Evolutionary conservation across 2,888 invertebrate species (phyloP), one percentile per base, ranked within the genome.

Genomic region (Epirrhoe alternata): DNA sequence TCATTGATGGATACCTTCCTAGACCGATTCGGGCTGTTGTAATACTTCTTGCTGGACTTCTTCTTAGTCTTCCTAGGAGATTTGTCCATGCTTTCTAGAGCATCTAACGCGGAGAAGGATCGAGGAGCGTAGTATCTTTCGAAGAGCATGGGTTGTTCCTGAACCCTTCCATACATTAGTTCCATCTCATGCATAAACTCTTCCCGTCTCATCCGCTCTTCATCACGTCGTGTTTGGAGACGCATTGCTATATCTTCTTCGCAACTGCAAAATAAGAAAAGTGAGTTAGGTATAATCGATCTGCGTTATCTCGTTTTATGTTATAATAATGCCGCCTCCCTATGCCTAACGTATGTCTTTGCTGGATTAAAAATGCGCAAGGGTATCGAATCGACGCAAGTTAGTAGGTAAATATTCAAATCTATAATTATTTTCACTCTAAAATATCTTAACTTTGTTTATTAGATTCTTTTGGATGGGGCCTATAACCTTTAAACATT

Each of bases 121-220:
- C 88, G 76, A 0, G 95, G 95, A 66, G 95, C 95, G 52, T 96
- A 95, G 78, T 95, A 95, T 70, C 96, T 88, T 83, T 96, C 96
- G 77, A 96, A 96, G 6, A 96, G 92, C 76, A 96, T 94, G 0
- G 96, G 96, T 74, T 96, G 96, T 73, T 94, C 94, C 62, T 95
- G 95, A 0, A 96, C 96, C 72, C 96, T 91, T 24, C 95, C 95
- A 70, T 95, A 89, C 96, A 96, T 96, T 72, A 95, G 83, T 78
- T 96, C 95, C 96, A 96, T 96, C 76, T 96, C 95, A 68, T 95
- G 93, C 0, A 94, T 93, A 77, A 96, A 95, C 79, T 95, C 95
- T 78, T 96, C 96, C 16, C 94, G 94, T 68, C 95, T 91, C 82
- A 96, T 94, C 74, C 94, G 90, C 66, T 96, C 96, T 81, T 96